Base-by-base conservation (phyloP, 1,140 invertebrate genomes). In the Polypedilum pembai region DNA sequence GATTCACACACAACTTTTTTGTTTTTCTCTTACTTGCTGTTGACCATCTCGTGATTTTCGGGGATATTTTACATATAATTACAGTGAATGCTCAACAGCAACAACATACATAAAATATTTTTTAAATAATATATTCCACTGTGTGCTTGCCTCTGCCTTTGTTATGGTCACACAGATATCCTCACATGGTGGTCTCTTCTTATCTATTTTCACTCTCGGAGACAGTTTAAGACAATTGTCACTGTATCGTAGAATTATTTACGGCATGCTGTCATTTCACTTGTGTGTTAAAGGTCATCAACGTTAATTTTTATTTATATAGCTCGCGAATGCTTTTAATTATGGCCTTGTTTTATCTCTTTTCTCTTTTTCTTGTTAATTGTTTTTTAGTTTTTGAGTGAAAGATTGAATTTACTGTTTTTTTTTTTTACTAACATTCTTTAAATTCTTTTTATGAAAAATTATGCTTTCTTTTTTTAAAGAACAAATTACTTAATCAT, bases 31-130 rank as follows among this genome's bases (percentile, higher is more conserved):
- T 45, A 12, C 15, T 45, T 45, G 41, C 5, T 41, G 40, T 41
- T 8, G n/a, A 5, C 5, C 24, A 18, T 69, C 8, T 69, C 65
- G 65, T 69, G 65, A 69, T 69, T 69, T 18, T 69, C 3, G 65
- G 65, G 45, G n/a, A n/a, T n/a, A n/a, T 56, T 56, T 56, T n/a
- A 56, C 45, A 56, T 56, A 56, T 56, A 69, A 69, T 69, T 69
- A 69, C 65, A 69, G 65, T 56, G 45, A 56, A 56, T 56, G 45
- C 45, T 56, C 45, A 56, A 56, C 45, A 33, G 45, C 45, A 56
- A n/a, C n/a, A 33, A 33, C 24, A 33, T 33, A 33, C 24, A 33
- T 33, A 33, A 33, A 33, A 33, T 33, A 56, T 56, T 56, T 56
- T 33, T 33, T 3, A 33, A 33, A 33, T 33, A 33, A 33, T 56